Base-by-base conservation (phyloP, 2,113 vertebrate genomes). In the Etia nguti region DNA sequence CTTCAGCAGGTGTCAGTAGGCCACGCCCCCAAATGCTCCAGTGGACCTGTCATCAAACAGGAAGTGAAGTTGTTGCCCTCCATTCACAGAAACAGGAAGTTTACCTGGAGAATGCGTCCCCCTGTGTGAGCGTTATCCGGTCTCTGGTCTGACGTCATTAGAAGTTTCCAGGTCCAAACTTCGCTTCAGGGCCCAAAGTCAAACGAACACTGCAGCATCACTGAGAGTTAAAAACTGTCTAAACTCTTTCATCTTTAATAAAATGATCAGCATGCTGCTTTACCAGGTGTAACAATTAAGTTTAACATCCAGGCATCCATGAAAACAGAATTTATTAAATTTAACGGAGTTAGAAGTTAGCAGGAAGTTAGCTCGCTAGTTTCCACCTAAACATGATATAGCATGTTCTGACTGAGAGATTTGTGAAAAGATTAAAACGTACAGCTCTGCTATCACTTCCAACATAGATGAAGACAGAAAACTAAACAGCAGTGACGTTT, bases 401-500 rank as follows among this genome's bases (percentile, higher is more conserved):
- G 1, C 57, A 31, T 60, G 26, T 31, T 60, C 26, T 31, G 57
- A 60, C 34, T 36, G 34, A 36, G 34, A 6, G 34, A 36, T 36
- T 36, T 36, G 7, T 36, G 34, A 36, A 36, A 36, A 18, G 5
- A 6, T 29, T 0, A 4, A 59, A 0, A 0, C 1, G 0, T 18
- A 0, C 57, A 4, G 57, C 57, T 31, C 15, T 59, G 57, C 26
- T 59, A 3, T 6, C 26, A 59, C 26, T 2, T 59, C 8, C 13
- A 15, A 29, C 55, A 57, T 15, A 4, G 8, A 57, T 3, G 1
- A 0, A 57, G 56, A 59, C 24, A 59, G 24, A 0, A 56, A 16
- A 0, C 56, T 59, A 59, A 59, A 29, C 56, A 9, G 56, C 56
- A 59, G 56, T 0, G 55, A 9, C 0, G 56, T 57, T 57, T 57